Percentiles rank a stretch among this genome's conserved stretches.
Conservation (phyloP, 1,140 invertebrate species). For the Nephotettix cincticeps region DNA sequence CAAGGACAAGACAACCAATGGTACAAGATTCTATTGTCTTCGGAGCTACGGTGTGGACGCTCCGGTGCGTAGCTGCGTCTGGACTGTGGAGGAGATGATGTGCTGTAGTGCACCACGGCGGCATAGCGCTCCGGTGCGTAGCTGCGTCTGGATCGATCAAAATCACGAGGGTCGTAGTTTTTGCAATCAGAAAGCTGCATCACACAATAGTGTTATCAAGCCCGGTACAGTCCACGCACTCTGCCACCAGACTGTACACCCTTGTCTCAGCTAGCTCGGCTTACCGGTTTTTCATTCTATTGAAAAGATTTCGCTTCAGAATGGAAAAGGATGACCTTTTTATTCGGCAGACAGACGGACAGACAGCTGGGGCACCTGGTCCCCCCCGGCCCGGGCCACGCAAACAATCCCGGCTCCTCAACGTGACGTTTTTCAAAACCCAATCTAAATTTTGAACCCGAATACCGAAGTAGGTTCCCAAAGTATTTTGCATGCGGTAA, state of each 20-base stretch:
- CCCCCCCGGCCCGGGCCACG: not conserved
- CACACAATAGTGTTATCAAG: constrained; percentile 12
- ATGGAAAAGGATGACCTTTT: constrained; percentile 26
- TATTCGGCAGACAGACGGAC: constrained; percentile 21
- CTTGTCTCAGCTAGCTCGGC: constrained; percentile 14
- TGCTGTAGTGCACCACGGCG: no score
- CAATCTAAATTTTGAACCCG: not conserved
- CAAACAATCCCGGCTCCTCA: not conserved
- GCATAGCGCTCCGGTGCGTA: no score
- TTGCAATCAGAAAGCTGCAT: constrained; percentile 12
- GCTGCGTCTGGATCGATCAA: not conserved
- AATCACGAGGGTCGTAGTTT: not conserved
- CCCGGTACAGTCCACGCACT: constrained; percentile 13
- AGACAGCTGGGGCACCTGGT: not conserved
- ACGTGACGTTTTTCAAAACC: not conserved
- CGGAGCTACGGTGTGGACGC: no score
- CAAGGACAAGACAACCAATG: no score
- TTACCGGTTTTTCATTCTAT: constrained; percentile 25
- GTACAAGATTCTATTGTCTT: no score
- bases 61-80: no score
- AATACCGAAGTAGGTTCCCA: not conserved
- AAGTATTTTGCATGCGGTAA: no score
- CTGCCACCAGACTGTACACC: not conserved
- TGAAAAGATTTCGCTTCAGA: constrained; percentile 25
- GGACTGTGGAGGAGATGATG: no score